Evolutionary conservation across 2,888 invertebrate species (phyloP), one percentile per base, ranked within the genome.

Genomic region (Oscheius onirici): DNA sequence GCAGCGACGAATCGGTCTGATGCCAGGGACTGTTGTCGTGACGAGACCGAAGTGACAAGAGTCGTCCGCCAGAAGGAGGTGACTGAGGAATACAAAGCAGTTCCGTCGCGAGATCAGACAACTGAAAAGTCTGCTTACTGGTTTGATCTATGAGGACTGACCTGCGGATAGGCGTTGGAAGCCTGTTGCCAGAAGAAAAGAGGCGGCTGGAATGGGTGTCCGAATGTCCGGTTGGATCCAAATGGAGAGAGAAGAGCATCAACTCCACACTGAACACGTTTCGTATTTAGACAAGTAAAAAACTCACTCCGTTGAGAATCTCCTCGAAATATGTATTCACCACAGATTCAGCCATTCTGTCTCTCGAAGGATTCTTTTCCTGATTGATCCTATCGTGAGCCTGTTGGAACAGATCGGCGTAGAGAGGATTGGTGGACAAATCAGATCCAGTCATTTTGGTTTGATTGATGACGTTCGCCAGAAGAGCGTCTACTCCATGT

Each of bases 101-200:
- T 55, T 83, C 82, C 46, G 73, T 69, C 63, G 84, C 84, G 40
- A 82, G 67, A 34, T 85, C 83, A 22, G 83, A 71, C 34, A 84
- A 69, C 63, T 71, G 67, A 57, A 69, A n/a, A n/a, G n/a, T n/a
- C n/a, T n/a, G n/a, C n/a, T n/a, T n/a, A n/a, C n/a, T n/a, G n/a
- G n/a, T n/a, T n/a, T n/a, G n/a, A n/a, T n/a, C n/a, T n/a, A n/a
- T n/a, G n/a, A n/a, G n/a, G n/a, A n/a, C n/a, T n/a, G n/a, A 69
- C 69, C 69, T 69, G 70, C 8, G 61, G 63, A 24, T 52, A 54
- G 22, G 51, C 49, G 46, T 17, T 43, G 20, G 61, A 22, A n/a
- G 70, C 61, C 46, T 70, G 70, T 22, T 54, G 51, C 72, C 79
- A 79, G 65, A 77, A 79, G 41, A 70, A 46, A 1, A 79, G 63